phyloP scores from a whole-genome alignment of 1,140 invertebrate genomes.

The Coelopa frigida region DNA sequence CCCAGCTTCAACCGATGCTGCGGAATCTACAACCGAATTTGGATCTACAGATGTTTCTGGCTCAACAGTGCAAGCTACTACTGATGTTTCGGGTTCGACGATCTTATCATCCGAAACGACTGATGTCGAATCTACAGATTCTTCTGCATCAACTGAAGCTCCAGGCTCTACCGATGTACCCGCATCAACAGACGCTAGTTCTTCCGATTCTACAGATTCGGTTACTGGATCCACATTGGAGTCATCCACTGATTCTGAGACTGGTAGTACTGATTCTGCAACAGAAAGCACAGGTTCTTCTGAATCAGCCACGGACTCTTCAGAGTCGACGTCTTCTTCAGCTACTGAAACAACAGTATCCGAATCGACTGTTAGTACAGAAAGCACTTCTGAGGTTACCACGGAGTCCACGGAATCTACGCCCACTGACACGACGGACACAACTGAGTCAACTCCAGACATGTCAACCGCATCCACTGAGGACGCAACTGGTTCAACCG shows the following conservation, averaged over 20 bases:
- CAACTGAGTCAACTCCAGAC: conserved; percentile 12
- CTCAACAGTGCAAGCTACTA: conserved; percentile 14
- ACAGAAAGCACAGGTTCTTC: conserved; percentile 18
- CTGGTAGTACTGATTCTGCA: background rate
- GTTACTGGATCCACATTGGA: conserved; percentile 5
- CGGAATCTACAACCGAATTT: conserved; percentile 19
- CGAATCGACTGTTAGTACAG: conserved; percentile 14
- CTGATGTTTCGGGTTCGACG: conserved; percentile 14
- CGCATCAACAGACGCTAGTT: conserved; percentile 12
- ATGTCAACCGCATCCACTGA: conserved; percentile 12
- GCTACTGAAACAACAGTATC: conserved; percentile 3
- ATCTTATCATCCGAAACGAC: conserved; percentile 11
- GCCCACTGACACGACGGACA: conserved; percentile 1
- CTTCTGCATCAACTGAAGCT: conserved; percentile 8
- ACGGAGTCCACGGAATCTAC: conserved; percentile 2
- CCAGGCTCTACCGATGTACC: conserved; percentile 17
- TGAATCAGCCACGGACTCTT: conserved; percentile 16
- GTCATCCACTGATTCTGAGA: background rate
- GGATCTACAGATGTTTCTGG: conserved; percentile 10
- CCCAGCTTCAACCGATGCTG: conserved; percentile 18
- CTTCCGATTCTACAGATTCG: background rate
- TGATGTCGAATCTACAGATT: conserved; percentile 14
- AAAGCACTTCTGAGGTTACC: conserved; percentile 4
- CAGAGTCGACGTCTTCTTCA: conserved; percentile 17
- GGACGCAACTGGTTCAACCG: conserved; percentile 5